Base-by-base conservation (phyloP, 1,140 invertebrate genomes). In the Platorchestia sp. region DNA sequence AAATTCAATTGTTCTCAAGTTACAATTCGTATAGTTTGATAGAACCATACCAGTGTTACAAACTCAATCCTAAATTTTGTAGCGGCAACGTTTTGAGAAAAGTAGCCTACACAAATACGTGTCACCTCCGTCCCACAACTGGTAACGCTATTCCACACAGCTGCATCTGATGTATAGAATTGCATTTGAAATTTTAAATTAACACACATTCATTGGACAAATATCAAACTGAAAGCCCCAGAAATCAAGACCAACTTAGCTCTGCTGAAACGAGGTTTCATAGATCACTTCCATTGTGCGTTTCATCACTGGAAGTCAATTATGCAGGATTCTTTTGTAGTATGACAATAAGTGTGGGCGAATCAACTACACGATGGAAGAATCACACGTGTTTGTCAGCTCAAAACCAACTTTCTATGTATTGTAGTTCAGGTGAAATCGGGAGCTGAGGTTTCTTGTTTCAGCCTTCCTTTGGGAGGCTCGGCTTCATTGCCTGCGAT, bases 401-500 rank as follows among this genome's bases (percentile, higher is more conserved):
- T 36, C 59, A 75, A 75, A 75, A 75, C 59, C 59, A 36, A 75
- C 10, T 75, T 36, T 75, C 27, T 27, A n/a, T n/a, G n/a, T n/a
- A n/a, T n/a, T n/a, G n/a, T n/a, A 75, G 59, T 75, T 75, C 10
- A 75, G 1, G 7, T 10, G 59, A 75, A 75, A 75, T 75, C 59
- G 1, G 59, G 7, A 75, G 59, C 59, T 75, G 59, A 75, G 59
- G 59, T 75, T 75, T 75, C 59, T 75, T 75, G 59, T 75, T 75
- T 75, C 59, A 22, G 59, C 59, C 14, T 10, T 14, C 59, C 59
- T 75, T 36, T 75, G 59, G 27, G 59, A 75, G 14, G 14, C 87
- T 89, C 36, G 87, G 27, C 87, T 89, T 89, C 87, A 89, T 89
- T 89, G 87, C 87, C 87, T 19, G 87, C 87, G 43, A 89, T 89